Percentiles rank a stretch among this genome's conserved stretches.
phyloP scores from a whole-genome alignment of 2,113 vertebrate genomes.

The Dascyllus trimaculatus region DNA sequence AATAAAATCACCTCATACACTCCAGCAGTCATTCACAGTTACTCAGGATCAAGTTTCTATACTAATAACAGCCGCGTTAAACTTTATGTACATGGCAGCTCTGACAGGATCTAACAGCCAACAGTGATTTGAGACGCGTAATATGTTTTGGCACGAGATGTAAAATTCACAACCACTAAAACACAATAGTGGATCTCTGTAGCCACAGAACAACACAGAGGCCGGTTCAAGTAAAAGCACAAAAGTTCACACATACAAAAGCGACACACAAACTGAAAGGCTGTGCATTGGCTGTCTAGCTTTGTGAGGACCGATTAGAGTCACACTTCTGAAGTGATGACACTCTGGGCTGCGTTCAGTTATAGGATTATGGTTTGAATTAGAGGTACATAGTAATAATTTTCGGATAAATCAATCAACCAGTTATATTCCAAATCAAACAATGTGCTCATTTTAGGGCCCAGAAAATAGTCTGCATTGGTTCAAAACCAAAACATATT shows the following conservation, averaged over 20 bases:
- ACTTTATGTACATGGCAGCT: conserved; percentile 74
- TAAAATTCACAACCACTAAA: conserved; percentile 75
- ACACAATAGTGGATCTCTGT: conserved; percentile 38
- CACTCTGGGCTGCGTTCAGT: not conserved
- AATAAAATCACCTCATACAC: conserved; percentile 45
- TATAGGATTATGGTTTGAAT: not conserved
- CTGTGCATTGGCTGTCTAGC: not conserved
- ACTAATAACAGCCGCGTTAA: conserved; percentile 75
- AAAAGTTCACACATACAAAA: conserved; percentile 55
- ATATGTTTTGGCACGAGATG: conserved; percentile 67
- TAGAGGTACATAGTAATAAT: not conserved
- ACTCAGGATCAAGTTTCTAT: conserved; percentile 75
- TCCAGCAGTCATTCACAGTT: conserved; percentile 60
- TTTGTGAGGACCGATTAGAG: not conserved
- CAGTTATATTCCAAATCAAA: no score
- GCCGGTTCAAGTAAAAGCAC: conserved; percentile 46
- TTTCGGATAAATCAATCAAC: not conserved
- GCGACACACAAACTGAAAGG: not conserved
- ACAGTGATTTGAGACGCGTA: conserved; percentile 69
- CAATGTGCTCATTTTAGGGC: no score
- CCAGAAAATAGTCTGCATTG: no score
- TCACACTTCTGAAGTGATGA: not conserved
- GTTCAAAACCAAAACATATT: no score
- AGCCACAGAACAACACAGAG: conserved; percentile 34
- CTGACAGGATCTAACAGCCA: conserved; percentile 75